Evolutionary conservation across 2,113 vertebrate species (phyloP).

Genomic region (Brachirus orientalis): DNA sequence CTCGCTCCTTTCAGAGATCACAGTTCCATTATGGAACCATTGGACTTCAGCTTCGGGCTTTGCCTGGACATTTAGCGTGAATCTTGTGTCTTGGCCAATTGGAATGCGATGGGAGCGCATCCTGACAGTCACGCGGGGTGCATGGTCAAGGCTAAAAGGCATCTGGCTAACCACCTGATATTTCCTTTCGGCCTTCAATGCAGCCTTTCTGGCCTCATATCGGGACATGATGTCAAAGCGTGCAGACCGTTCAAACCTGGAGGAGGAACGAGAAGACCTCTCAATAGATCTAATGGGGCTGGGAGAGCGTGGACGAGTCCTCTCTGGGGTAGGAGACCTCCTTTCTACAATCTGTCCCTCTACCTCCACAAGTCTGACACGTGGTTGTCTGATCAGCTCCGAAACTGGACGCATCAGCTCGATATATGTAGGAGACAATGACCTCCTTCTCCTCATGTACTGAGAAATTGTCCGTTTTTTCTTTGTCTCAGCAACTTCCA

Average conservation of each 20-base stretch:
- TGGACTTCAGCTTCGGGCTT: conserved; percentile 92
- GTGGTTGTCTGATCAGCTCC: conserved; percentile 87
- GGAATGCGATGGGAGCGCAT: conserved; percentile 97
- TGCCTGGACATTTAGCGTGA: conserved; percentile 94
- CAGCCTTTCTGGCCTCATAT: conserved; percentile 96
- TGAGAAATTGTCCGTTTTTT: conserved; percentile 87
- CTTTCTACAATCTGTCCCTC: conserved; percentile 84
- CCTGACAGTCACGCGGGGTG: conserved; percentile 93
- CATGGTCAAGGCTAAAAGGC: conserved; percentile 95
- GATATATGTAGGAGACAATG: conserved; percentile 96
- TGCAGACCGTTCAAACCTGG: conserved; percentile 95
- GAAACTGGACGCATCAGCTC: conserved; percentile 97
- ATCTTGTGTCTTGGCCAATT: conserved; percentile 90
- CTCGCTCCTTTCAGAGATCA: conserved; percentile 86
- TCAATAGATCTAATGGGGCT: conserved; percentile 94
- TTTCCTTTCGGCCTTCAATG: conserved; percentile 94
- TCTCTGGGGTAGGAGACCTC: conserved; percentile 96
- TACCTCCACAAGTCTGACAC: conserved; percentile 69
- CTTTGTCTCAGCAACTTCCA: conserved; percentile 83
- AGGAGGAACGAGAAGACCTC: conserved; percentile 89
- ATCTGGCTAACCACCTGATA: conserved; percentile 95
- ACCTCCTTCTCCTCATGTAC: conserved; percentile 90
- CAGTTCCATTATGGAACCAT: conserved; percentile 93
- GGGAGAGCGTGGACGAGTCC: conserved; percentile 97
- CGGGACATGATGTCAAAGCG: conserved; percentile 99